These are phyloP conservation scores for Apodemia duryi DNA, from an alignment of 2,888 invertebrate species.

Conservation along the genomic window DNA sequence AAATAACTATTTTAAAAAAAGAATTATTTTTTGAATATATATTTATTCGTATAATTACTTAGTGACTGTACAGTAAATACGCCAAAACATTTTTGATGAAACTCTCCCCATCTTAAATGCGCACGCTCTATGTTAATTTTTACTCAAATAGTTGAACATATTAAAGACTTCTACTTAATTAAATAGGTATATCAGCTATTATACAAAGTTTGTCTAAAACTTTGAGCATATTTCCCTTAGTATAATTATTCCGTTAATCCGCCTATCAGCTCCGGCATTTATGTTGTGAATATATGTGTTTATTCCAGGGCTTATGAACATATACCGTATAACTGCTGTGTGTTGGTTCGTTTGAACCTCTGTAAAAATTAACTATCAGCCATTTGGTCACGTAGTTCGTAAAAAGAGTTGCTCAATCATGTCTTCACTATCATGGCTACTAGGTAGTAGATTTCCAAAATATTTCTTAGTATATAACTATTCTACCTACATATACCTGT, in stretches of 20 bases:
- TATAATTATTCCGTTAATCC: slow-evolving; percentile 4
- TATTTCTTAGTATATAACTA: too few relatives aligned
- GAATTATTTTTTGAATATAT: too few relatives aligned
- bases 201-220: neutral
- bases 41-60: neutral
- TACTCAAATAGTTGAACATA: neutral
- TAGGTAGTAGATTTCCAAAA: too few relatives aligned
- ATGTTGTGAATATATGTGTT: neutral
- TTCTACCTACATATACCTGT: too few relatives aligned
- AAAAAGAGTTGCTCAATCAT: too few relatives aligned
- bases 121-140: neutral
- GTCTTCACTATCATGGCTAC: too few relatives aligned
- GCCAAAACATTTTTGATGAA: neutral
- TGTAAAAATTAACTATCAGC: neutral
- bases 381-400: too few relatives aligned
- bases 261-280: neutral
- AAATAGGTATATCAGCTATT: slow-evolving; percentile 3
- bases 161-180: slow-evolving; percentile 4
- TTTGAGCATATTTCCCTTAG: neutral
- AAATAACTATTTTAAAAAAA: too few relatives aligned
- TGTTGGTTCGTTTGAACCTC: too few relatives aligned
- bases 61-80: neutral
- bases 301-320: neutral
- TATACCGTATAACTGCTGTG: neutral
- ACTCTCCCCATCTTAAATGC: neutral